A percentile compares a stretch with the other conserved stretches of the same genome.
Evolutionary conservation across 2,888 invertebrate species (phyloP).

Genomic region (Parnassius glacialis): DNA sequence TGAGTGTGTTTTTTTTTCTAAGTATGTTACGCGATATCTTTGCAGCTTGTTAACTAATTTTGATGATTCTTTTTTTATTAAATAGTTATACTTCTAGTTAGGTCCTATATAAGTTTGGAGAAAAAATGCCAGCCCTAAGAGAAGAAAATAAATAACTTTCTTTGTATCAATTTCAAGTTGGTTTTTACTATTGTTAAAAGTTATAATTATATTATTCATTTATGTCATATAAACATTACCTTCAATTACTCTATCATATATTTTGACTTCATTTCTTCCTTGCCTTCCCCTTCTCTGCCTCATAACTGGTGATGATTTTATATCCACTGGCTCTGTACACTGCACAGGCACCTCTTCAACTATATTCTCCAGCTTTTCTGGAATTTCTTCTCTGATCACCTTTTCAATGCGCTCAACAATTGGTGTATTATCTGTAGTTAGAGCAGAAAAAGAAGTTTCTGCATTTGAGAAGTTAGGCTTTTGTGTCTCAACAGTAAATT

Average conservation of each 20-base stretch:
- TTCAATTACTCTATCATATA: slow-evolving; percentile 75
- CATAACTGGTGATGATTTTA: slow-evolving; percentile 62
- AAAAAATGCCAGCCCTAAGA: too few species aligned
- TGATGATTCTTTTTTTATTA: too few species aligned
- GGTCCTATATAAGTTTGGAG: too few species aligned
- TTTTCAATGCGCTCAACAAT: slow-evolving; percentile 25
- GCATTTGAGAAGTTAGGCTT: slow-evolving; percentile 29
- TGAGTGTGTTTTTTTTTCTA: too few species aligned
- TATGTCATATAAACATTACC: slow-evolving; percentile 46
- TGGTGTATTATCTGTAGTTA: slow-evolving; percentile 32
- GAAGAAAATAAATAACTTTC: too few species aligned
- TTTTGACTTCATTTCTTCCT: slow-evolving; percentile 72
- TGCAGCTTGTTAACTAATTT: too few species aligned
- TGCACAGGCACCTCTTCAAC: slow-evolving; percentile 42
- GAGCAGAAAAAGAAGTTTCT: slow-evolving; percentile 43
- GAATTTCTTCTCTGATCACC: slow-evolving; percentile 31
- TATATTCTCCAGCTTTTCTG: slow-evolving; percentile 37
- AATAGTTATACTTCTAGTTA: too few species aligned
- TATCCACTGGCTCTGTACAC: slow-evolving; percentile 63
- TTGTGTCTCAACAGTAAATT: slow-evolving; percentile 14
- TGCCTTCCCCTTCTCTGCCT: slow-evolving; percentile 66
- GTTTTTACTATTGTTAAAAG: too few species aligned
- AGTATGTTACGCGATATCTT: too few species aligned
- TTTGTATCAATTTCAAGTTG: too few species aligned
- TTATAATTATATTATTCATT: too few species aligned